Evolutionary conservation across 2,888 invertebrate genomes (phyloP).

Genomic region (Hirudinaria manillensis): DNA sequence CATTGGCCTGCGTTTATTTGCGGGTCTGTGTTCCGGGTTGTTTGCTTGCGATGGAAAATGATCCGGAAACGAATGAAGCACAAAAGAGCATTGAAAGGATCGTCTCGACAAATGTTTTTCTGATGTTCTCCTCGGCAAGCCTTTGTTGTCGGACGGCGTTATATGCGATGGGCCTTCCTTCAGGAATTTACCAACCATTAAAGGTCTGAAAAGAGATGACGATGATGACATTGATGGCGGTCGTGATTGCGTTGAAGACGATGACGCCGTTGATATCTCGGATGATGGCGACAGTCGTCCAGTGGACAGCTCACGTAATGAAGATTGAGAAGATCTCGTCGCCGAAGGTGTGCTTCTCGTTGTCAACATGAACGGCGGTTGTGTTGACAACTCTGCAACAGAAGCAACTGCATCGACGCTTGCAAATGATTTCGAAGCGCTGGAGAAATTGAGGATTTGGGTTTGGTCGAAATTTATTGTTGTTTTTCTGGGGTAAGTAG

Average conservation of each 20-base stretch:
- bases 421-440: too few species aligned
- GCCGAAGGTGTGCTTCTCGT: not conserved
- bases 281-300: slow-evolving; percentile 25
- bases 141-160: not conserved
- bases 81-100: not conserved
- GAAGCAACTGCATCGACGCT: too few species aligned
- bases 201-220: not conserved
- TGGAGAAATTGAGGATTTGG: too few species aligned
- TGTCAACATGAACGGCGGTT: not conserved
- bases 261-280: slow-evolving; percentile 16
- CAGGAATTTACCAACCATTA: not conserved
- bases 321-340: not conserved
- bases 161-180: not conserved
- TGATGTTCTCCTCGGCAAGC: not conserved
- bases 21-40: too few species aligned
- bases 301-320: too few species aligned
- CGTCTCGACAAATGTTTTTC: not conserved
- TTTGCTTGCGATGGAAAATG: too few species aligned
- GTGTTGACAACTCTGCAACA: not conserved
- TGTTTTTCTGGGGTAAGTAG: too few species aligned
- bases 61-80: too few species aligned
- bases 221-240: not conserved
- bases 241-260: not conserved
- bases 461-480: too few species aligned
- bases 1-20: too few species aligned